These are phyloP conservation scores for Antedon mediterranea DNA, from an alignment of 53 echinoderm and acorn worm species.

Conservation along the genomic window DNA sequence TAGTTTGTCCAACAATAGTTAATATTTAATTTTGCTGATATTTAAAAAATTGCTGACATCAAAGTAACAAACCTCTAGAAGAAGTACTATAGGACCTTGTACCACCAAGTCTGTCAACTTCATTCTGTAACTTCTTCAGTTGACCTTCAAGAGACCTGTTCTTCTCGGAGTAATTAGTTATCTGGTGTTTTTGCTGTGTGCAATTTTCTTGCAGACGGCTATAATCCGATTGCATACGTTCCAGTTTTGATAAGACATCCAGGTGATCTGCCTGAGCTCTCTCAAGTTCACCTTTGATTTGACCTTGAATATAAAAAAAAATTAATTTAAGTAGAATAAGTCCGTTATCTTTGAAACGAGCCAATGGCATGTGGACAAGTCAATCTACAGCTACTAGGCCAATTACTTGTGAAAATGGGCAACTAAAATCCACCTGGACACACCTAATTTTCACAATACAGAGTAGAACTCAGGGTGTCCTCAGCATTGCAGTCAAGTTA, in stretches of 20 bases:
- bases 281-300: slow-evolving; percentile 54
- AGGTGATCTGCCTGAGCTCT: slow-evolving; percentile 55
- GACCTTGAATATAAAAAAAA: background rate
- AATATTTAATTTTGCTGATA: too few relatives aligned
- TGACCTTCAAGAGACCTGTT: slow-evolving; percentile 16
- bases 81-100: background rate
- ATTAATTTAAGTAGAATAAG: too few relatives aligned
- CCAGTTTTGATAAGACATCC: slow-evolving; percentile 41
- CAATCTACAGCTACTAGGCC: too few relatives aligned
- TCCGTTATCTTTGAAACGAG: too few relatives aligned
- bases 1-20: too few relatives aligned
- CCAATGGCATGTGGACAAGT: too few relatives aligned
- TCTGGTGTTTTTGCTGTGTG: slow-evolving; percentile 53
- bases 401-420: too few relatives aligned
- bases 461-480: too few relatives aligned
- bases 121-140: slow-evolving; percentile 6
- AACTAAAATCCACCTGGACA: too few relatives aligned
- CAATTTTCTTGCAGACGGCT: slow-evolving; percentile 43
- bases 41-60: too few relatives aligned
- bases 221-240: slow-evolving; percentile 7
- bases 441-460: too few relatives aligned
- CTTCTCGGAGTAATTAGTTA: slow-evolving; percentile 29
- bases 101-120: slow-evolving; percentile 5
- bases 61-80: background rate
- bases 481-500: too few relatives aligned